These are phyloP conservation scores for Heterodera filipjevi DNA, from an alignment of 2,888 invertebrate species.

Conservation along the genomic window DNA sequence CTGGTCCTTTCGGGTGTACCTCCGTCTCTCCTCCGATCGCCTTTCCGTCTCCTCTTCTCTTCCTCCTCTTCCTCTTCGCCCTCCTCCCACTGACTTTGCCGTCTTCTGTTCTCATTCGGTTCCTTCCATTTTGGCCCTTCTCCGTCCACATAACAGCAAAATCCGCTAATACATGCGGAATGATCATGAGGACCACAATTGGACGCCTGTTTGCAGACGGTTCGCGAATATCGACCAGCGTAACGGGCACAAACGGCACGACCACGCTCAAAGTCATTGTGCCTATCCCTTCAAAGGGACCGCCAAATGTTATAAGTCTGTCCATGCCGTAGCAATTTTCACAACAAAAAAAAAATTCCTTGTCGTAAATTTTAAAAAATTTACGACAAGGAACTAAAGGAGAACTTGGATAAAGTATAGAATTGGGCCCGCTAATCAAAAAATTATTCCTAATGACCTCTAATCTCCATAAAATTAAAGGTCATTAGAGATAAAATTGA, in stretches of 20 bases:
- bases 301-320: no score
- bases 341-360: no score
- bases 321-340: no score
- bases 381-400: no score
- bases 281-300: background rate
- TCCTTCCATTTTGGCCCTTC: background rate
- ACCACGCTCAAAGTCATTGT: slow-evolving; percentile 7
- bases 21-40: background rate
- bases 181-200: background rate
- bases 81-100: background rate
- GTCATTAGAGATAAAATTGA: no score
- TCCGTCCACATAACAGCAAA: background rate
- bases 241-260: background rate
- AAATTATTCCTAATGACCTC: no score
- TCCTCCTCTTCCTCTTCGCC: background rate
- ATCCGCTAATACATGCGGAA: background rate
- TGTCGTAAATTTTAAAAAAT: no score
- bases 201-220: background rate
- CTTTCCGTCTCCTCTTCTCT: background rate
- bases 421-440: no score
- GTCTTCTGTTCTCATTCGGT: background rate
- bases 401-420: no score
- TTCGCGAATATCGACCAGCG: slow-evolving; percentile 7
- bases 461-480: no score
- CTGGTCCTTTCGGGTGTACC: background rate